These are phyloP conservation scores for Rhopilema esculentum DNA, from an alignment of 30 jellyfish, hydroid and myxozoan genomes.

Conservation along the genomic window DNA sequence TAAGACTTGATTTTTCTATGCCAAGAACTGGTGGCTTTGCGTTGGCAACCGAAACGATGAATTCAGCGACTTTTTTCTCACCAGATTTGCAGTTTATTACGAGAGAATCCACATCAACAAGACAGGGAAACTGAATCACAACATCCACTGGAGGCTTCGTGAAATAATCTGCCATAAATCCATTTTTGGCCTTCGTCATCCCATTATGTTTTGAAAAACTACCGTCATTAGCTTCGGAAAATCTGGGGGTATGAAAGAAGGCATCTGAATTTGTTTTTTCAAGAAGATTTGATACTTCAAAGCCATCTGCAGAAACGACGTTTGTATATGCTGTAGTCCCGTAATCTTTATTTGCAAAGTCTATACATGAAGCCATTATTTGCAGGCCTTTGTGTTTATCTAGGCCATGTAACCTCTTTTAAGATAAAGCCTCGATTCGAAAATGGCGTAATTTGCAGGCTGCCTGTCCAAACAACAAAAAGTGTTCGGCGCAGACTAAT, in stretches of 20 bases:
- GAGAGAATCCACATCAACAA: conserved; percentile 68
- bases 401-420: neutral
- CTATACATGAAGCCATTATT: neutral
- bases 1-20: neutral
- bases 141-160: conserved; percentile 90
- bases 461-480: too few species aligned
- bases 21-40: conserved; percentile 22
- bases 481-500: too few species aligned
- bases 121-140: conserved; percentile 88
- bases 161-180: conserved; percentile 90
- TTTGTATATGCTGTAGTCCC: conserved; percentile 63
- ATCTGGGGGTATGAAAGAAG: neutral
- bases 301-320: conserved; percentile 84
- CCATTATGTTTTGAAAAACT: neutral
- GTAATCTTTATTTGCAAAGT: conserved; percentile 56
- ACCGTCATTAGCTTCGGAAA: neutral
- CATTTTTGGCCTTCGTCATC: neutral
- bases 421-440: neutral
- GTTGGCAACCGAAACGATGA: conserved; percentile 52
- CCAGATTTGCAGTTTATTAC: conserved; percentile 59
- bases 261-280: neutral
- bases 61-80: conserved; percentile 47
- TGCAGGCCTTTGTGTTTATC: neutral
- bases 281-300: conserved; percentile 59
- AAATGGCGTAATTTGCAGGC: too few species aligned